Evolutionary conservation across 2,113 vertebrate species (phyloP).

Genomic region (Eleginops maclovinus): DNA sequence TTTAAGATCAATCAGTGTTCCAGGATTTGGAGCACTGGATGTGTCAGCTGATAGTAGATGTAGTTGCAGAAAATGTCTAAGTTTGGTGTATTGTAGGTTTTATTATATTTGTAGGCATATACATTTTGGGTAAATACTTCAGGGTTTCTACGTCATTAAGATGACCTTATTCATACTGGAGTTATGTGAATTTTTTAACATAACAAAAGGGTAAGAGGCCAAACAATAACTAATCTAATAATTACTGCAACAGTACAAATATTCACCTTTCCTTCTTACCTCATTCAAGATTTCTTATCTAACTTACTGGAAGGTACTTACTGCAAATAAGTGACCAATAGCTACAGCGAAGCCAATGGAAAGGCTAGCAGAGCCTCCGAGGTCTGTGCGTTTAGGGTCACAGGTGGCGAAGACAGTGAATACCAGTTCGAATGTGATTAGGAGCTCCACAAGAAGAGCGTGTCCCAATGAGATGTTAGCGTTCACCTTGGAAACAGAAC

Average conservation of each 20-base stretch:
- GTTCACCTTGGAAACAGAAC: conserved; percentile 85
- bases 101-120: neutral
- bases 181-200: neutral
- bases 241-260: neutral
- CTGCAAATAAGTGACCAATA: conserved; percentile 96
- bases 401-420: conserved; percentile 98
- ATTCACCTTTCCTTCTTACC: neutral
- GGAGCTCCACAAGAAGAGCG: conserved; percentile 92
- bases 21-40: neutral
- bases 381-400: conserved; percentile 92
- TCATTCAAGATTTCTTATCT: neutral
- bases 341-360: conserved; percentile 94
- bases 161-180: too few relatives aligned
- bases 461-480: conserved; percentile 87
- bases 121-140: neutral
- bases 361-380: conserved; percentile 91
- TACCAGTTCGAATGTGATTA: conserved; percentile 97
- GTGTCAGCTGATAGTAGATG: neutral
- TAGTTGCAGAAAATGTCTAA: conserved; percentile 5
- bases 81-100: neutral
- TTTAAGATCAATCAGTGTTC: conserved; percentile 1
- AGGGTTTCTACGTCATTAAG: neutral
- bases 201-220: neutral
- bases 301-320: conserved; percentile 81
- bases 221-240: neutral